These are phyloP conservation scores for Scalopus aquaticus DNA, from an alignment of 2,113 vertebrate genomes.

Conservation along the genomic window DNA sequence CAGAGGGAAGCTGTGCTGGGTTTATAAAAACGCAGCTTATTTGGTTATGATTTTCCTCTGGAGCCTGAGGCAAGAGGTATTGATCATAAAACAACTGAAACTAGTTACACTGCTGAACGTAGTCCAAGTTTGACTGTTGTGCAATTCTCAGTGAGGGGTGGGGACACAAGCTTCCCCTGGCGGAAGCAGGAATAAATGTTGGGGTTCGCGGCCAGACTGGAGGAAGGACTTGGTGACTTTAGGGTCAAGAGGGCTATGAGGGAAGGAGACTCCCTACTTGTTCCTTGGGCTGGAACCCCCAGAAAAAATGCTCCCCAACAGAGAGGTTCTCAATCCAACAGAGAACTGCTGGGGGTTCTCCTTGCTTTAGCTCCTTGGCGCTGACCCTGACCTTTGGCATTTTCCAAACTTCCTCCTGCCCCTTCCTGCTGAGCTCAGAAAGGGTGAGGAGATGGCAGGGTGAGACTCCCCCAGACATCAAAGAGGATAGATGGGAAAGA, in stretches of 20 bases:
- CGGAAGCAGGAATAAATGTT: neutral
- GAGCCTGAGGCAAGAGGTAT: conserved; percentile 72
- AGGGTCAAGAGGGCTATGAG: neutral
- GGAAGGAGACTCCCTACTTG: conserved; percentile 32
- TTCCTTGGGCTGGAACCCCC: neutral
- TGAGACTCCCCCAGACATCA: neutral
- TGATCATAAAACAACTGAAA: conserved; percentile 81
- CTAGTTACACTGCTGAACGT: conserved; percentile 58
- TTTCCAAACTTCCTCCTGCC: neutral
- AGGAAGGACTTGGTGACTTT: neutral
- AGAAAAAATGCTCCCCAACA: no score
- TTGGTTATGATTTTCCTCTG: conserved; percentile 70
- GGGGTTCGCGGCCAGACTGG: neutral
- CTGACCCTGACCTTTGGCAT: accelerated
- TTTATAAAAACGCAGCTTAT: conserved; percentile 80
- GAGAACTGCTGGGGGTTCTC: neutral
- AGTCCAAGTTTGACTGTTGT: conserved; percentile 48
- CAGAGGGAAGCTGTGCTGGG: conserved; percentile 70
- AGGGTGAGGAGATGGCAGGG: no score
- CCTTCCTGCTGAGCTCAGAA: neutral
- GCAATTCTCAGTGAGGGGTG: conserved; percentile 52
- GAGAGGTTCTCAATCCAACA: neutral
- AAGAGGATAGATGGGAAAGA: neutral
- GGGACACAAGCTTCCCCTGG: neutral
- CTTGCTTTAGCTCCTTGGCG: neutral